Base-by-base conservation (phyloP, 64 coral and sea anemone species). In the Actinia tenebrosa region DNA sequence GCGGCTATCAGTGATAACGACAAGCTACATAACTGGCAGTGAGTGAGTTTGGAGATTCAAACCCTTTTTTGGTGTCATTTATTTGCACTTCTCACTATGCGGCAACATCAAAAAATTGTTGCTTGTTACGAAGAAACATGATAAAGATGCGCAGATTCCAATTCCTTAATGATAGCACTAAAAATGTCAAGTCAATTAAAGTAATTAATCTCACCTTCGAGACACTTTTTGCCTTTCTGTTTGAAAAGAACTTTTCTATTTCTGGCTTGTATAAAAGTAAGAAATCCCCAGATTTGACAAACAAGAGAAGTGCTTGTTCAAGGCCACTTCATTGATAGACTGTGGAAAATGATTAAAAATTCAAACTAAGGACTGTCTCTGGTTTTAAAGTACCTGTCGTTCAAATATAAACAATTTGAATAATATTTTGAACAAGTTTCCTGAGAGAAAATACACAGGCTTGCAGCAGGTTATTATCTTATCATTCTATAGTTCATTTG, bases 311-410 rank as follows among this genome's bases (percentile, higher is more conserved):
- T 14, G 7, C 26, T 75, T 25, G 26, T 75, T 37, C 69, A 37
- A 30, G 7, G 26, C 9, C 23, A 43, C n/a, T 75, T 8, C n/a
- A 25, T 75, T 25, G n/a, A 22, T 30, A 75, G 26, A 75, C 2
- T 50, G 79, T 23, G 79, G 16, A 81, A 45, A 81, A 45, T 81
- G 79, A 50, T 81, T 81, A 81, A 81, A 47, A 52, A 81, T 81
- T 47, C 79, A 81, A 81, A 20, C 79, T 81, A 3, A 16, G 18
- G 50, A 81, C 19, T 50, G 44, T 81, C 0, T 50, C 79, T 5
- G 30, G 16, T 20, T 19, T 79, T 19, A 2, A 2, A 53, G 79
- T 81, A 81, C 79, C 79, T 81, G 79, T 53, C 42, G 19, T 20
- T 17, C 16, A 50, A 50, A 53, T 81, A 47, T 22, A 81, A 81